Percentiles rank a stretch among this genome's conserved stretches.
Evolutionary conservation across 2,888 invertebrate species (phyloP).

Genomic region (Hirtodrosophila cameraria): DNA sequence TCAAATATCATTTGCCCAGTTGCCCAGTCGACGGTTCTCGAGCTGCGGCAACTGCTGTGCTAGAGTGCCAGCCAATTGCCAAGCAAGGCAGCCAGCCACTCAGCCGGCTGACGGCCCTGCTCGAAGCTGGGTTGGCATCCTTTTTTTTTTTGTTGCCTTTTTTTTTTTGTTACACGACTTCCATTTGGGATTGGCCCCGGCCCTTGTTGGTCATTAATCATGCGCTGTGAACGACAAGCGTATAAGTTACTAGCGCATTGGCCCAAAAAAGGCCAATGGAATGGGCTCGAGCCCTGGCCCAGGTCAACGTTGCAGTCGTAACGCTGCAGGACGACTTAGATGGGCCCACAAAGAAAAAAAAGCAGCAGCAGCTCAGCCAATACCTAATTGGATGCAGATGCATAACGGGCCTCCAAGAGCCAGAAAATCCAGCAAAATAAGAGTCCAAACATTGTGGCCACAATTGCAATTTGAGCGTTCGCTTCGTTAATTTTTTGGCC

Average conservation of each 20-base stretch:
- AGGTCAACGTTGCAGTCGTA: slow-evolving; percentile 30
- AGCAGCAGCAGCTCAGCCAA: slow-evolving; percentile 42
- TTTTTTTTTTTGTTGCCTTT: slow-evolving; percentile 37
- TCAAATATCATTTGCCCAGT: slow-evolving; percentile 60
- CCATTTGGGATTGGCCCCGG: slow-evolving; percentile 71
- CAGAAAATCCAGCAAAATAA: slow-evolving; percentile 24
- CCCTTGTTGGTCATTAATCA: slow-evolving; percentile 83
- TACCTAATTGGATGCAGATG: slow-evolving; percentile 80
- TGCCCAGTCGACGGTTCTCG: slow-evolving; percentile 19
- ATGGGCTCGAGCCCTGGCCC: slow-evolving; percentile 49
- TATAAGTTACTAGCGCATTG: slow-evolving; percentile 77
- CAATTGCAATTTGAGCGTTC: slow-evolving; percentile 35
- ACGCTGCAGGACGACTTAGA: slow-evolving; percentile 41
- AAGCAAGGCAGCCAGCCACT: slow-evolving; percentile 21
- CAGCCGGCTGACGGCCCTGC: slow-evolving; percentile 3
- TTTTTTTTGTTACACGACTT: slow-evolving; percentile 41
- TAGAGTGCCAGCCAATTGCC: slow-evolving; percentile 60
- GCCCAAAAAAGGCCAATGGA: slow-evolving; percentile 77
- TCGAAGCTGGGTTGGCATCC: slow-evolving; percentile 48
- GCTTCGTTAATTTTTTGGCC: slow-evolving; percentile 65
- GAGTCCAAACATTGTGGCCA: slow-evolving; percentile 11
- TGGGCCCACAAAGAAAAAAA: slow-evolving; percentile 44
- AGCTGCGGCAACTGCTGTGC: slow-evolving; percentile 17
- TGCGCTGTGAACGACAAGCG: slow-evolving; percentile 79
- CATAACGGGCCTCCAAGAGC: slow-evolving; percentile 48